Base-by-base conservation (phyloP, 2,888 invertebrate genomes). In the Thalpophila matura region DNA sequence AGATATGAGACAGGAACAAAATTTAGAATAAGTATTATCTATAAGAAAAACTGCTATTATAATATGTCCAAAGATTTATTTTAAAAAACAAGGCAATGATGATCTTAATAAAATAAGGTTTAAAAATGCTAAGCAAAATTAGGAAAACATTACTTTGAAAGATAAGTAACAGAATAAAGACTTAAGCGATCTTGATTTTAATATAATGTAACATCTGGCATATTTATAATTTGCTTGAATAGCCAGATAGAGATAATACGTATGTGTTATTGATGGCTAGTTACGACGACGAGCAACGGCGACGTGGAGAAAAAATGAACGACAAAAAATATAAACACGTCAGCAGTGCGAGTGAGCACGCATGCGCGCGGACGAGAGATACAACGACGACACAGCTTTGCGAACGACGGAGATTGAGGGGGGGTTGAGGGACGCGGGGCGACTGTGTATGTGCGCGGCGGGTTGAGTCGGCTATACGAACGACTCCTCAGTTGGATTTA, bases 281-380 rank as follows among this genome's bases (percentile, higher is more conserved):
- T 74, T 77, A 79, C 80, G 79, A 81, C 58, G 45, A 61, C 58
- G 43, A 53, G 46, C 59, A 54, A 81, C 74, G 80, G 46, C 59
- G 56, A 81, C 74, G 80, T 81, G 75, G 79, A 82, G 79, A 89
- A 89, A 87, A 89, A 90, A 88, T 82, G 83, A 87, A 86, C 82
- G 79, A 87, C 84, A 91, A 92, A 93, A 93, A 94, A 92, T 88
- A 92, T 92, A 94, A 93, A 93, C 93, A 94, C 94, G 93, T 94
- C 94, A 94, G 90, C 93, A 92, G 89, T 88, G 89, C 63, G 90
- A 93, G 89, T 67, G 91, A 92, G 88, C 86, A 87, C 91, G 93
- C 93, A 91, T 91, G 93, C 92, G 93, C 90, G 89, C 86, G 69
- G 67, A 81, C 81, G 84, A 86, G 89, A 86, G 91, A 91, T 90